Evolutionary conservation across 1,140 invertebrate species (phyloP).

Genomic region (Drosophila funebris): DNA sequence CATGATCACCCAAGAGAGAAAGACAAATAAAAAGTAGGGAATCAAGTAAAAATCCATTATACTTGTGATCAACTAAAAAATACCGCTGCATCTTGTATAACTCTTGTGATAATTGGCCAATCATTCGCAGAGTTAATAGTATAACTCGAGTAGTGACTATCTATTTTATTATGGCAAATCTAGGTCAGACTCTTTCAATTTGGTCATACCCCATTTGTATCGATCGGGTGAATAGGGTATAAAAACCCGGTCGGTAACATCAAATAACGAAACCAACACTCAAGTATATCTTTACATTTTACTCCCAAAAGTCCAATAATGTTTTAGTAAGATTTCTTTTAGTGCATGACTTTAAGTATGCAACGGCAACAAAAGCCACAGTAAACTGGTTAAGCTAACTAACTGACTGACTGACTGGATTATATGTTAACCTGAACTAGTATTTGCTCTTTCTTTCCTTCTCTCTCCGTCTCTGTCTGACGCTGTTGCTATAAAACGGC

Average conservation of each 20-base stretch:
- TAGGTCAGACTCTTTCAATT: no score
- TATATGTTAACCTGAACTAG: conserved; percentile 2
- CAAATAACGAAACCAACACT: background rate
- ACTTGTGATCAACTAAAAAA: no score
- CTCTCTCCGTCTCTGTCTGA: background rate
- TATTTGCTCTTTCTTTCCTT: background rate
- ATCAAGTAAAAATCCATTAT: no score
- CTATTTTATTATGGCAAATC: no score
- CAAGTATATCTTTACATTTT: background rate
- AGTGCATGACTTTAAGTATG: conserved; percentile 2
- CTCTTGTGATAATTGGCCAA: no score
- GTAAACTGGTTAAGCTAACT: conserved; percentile 9
- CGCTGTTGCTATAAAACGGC: conserved; percentile 45
- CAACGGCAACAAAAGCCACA: background rate
- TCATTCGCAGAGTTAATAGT: no score
- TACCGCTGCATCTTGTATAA: no score
- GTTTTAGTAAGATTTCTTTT: conserved; percentile 27
- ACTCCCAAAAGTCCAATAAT: conserved; percentile 36
- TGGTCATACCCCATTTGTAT: no score
- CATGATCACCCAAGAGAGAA: no score
- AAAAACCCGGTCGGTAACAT: background rate
- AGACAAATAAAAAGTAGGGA: no score
- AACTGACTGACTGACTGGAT: conserved; percentile 36
- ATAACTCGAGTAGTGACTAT: no score
- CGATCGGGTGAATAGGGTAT: background rate